A percentile compares a stretch with the other conserved stretches of the same genome.
These are phyloP conservation scores for Paralvinella palmiformis DNA, from an alignment of 1,140 invertebrate genomes.

Conservation along the genomic window DNA sequence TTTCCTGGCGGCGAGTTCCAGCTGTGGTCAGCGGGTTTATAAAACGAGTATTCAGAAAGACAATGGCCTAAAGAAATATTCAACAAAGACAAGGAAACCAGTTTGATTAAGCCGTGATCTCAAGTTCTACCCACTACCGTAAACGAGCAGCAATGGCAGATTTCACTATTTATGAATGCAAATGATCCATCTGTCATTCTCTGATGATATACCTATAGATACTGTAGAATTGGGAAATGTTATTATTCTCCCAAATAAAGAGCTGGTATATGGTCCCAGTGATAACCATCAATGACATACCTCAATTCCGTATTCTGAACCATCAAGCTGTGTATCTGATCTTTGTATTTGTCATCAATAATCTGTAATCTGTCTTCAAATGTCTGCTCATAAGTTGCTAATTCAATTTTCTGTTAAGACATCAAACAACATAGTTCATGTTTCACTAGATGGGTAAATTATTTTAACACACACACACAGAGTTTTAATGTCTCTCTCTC, in stretches of 20 bases:
- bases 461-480: no score
- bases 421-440: no score
- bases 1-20: no score
- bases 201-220: neutral
- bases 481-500: no score
- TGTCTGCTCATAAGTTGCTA: slow-evolving; percentile 39
- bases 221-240: neutral
- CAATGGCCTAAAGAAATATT: no score
- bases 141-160: neutral
- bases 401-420: slow-evolving; percentile 33
- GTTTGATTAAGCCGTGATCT: neutral
- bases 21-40: no score
- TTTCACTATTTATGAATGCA: neutral
- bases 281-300: slow-evolving; percentile 23
- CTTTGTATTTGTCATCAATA: slow-evolving; percentile 42
- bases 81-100: no score
- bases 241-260: neutral
- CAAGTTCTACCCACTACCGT: neutral
- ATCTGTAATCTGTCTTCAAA: slow-evolving; percentile 41
- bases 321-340: slow-evolving; percentile 38
- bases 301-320: slow-evolving; percentile 42
- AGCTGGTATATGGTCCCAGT: neutral
- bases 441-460: no score
- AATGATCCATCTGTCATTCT: no score
- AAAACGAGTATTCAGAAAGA: no score